Percentiles rank a stretch among this genome's conserved stretches.
Conservation (phyloP, 1,140 invertebrate species). For the Nomia melanderi region DNA sequence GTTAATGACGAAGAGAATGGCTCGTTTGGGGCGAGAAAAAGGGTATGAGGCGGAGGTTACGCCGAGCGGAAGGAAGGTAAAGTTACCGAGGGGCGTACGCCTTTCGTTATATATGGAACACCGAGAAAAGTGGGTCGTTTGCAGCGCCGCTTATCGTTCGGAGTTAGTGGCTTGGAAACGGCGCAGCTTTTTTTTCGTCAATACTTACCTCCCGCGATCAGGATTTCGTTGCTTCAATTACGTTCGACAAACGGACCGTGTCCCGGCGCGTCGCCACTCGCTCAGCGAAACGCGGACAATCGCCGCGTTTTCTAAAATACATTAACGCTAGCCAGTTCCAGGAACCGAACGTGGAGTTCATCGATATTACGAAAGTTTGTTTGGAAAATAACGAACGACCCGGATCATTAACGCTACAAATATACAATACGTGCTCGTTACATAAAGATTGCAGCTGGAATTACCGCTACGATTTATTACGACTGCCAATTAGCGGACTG, state of each 20-base stretch:
- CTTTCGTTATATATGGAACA: slow-evolving; percentile 38
- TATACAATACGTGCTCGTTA: slow-evolving; percentile 13
- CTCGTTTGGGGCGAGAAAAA: slow-evolving; percentile 28
- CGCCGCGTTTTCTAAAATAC: not conserved
- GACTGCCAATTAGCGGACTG: slow-evolving; percentile 10
- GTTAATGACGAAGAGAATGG: slow-evolving; percentile 44
- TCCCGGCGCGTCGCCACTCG: not conserved
- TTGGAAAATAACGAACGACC: slow-evolving; percentile 3
- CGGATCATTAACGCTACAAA: not conserved
- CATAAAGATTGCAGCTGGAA: not conserved
- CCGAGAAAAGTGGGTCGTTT: slow-evolving; percentile 52
- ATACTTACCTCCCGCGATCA: not conserved
- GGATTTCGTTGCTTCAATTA: slow-evolving; percentile 61
- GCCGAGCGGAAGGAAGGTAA: slow-evolving; percentile 41
- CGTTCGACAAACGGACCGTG: slow-evolving; percentile 44
- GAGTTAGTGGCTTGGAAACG: slow-evolving; percentile 55
- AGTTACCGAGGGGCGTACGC: slow-evolving; percentile 32
- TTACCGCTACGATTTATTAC: too few species aligned
- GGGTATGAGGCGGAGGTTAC: slow-evolving; percentile 14
- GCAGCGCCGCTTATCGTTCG: slow-evolving; percentile 47
- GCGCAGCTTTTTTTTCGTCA: slow-evolving; percentile 33
- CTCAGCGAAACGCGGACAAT: not conserved
- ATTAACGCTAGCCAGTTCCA: not conserved
- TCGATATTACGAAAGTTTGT: slow-evolving; percentile 26
- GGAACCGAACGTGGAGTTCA: not conserved